These are phyloP conservation scores for Athalia circularis DNA, from an alignment of 2,888 invertebrate genomes.

Conservation along the genomic window DNA sequence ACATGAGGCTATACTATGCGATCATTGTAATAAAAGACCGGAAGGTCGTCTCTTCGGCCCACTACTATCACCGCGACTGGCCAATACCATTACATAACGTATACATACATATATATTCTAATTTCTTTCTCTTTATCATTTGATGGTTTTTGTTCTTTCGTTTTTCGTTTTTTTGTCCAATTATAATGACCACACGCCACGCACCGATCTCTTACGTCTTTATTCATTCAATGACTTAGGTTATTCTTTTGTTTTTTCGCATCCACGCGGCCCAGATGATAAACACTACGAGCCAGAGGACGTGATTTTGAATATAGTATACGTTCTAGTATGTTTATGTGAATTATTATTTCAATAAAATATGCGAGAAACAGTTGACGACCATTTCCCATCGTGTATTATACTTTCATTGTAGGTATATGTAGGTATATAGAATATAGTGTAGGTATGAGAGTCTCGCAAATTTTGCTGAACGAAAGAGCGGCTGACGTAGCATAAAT, in stretches of 20 bases:
- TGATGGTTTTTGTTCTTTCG: too few relatives aligned
- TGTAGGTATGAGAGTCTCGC: not conserved
- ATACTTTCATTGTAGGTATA: not conserved
- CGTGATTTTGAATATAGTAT: too few relatives aligned
- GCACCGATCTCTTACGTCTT: too few relatives aligned
- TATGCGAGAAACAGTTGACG: not conserved
- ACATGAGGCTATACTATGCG: not conserved
- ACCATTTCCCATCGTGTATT: not conserved
- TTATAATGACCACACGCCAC: too few relatives aligned
- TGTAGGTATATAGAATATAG: not conserved
- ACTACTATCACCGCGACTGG: not conserved
- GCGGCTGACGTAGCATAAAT: constrained; percentile 21
- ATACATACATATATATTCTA: constrained; percentile 7
- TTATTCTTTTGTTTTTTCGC: too few relatives aligned
- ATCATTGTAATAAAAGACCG: constrained; percentile 55
- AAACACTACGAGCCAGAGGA: too few relatives aligned
- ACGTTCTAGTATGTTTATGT: too few relatives aligned
- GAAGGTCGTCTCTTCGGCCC: constrained; percentile 47
- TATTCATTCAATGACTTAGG: too few relatives aligned
- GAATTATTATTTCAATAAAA: too few relatives aligned
- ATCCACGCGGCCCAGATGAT: too few relatives aligned
- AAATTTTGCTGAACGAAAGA: constrained; percentile 18
- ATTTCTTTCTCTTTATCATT: not conserved
- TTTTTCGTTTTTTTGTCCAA: too few relatives aligned
- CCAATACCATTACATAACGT: not conserved